Evolutionary conservation across 2,797 vertebrate genomes (phyloP), one percentile per base, ranked within the genome.

Genomic region (Hippopotamyrus pictus): DNA sequence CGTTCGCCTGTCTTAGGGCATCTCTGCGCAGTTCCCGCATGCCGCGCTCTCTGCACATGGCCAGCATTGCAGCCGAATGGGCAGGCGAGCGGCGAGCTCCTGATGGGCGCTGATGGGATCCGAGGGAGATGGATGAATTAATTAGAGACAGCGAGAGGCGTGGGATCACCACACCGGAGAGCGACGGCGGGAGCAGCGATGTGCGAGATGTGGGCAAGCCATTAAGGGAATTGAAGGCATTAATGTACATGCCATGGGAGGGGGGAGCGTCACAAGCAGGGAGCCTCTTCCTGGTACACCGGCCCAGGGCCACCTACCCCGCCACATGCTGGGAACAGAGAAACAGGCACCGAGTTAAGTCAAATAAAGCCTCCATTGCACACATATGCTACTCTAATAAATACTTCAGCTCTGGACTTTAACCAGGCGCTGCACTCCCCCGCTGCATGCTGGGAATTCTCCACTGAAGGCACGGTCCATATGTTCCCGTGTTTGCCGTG

Each of bases 71-170:
- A 91, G 91, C 44, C 2, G 79, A 48, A 83, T 11, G 44, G 17
- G 73, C 73, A 79, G 73, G 73, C 19, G 37, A 79, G 33, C 17
- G 14, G 19, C 11, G 82, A 12, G 92, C 90, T 94, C 92, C 91
- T 93, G 92, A 92, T 90, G 92, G 82, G 90, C 94, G 94, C 95
- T 95, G 96, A 96, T 96, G 94, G 89, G 91, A 94, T 95, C 94
- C 95, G 92, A 94, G 93, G 88, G 93, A 96, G 95, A 96, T 95
- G 95, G 96, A 96, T 97, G 95, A 96, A 96, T 96, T 96, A 96
- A 96, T 96, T 95, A 96, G 94, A 92, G 93, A 89, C 94, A 92
- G 92, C 91, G 95, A 95, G 93, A 93, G 94, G 93, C 92, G 92
- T 93, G 92, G 90, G 93, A 94, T 93, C 94, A 93, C 92, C 93